Percentiles rank a stretch among this genome's conserved stretches.
Evolutionary conservation across 2,113 vertebrate species (phyloP).

Genomic region (Gasterosteus nipponicus): DNA sequence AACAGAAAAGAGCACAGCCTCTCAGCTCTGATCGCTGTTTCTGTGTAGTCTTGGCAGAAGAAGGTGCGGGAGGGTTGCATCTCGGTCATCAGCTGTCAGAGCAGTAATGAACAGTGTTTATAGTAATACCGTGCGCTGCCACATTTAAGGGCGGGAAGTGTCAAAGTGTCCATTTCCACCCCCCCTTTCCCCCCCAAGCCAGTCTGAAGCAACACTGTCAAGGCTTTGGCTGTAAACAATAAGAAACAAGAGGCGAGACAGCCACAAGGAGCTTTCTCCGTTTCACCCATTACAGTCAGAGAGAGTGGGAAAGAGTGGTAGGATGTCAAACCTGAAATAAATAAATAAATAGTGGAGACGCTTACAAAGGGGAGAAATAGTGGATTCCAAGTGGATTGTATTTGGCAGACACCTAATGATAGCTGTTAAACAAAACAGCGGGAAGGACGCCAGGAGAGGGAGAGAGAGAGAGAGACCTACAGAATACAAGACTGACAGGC

Average conservation of each 20-base stretch:
- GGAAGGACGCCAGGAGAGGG: slow-evolving; percentile 29
- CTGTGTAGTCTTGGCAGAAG: slow-evolving; percentile 35
- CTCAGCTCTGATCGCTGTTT: slow-evolving; percentile 42
- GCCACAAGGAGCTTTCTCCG: slow-evolving; percentile 55
- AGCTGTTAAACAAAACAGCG: slow-evolving; percentile 69
- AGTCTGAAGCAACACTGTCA: slow-evolving; percentile 59
- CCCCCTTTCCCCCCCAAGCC: slow-evolving; percentile 7
- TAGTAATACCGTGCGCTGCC: slow-evolving; percentile 57
- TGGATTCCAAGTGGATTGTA: slow-evolving; percentile 64
- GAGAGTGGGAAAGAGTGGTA: slow-evolving; percentile 43
- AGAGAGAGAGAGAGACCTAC: not conserved
- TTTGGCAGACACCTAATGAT: slow-evolving; percentile 67
- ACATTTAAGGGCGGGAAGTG: slow-evolving; percentile 69
- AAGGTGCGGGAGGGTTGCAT: slow-evolving; percentile 51
- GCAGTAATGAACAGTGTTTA: slow-evolving; percentile 68
- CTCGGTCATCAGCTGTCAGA: slow-evolving; percentile 62
- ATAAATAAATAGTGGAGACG: slow-evolving; percentile 58
- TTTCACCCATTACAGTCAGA: slow-evolving; percentile 67
- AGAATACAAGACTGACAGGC: slow-evolving; percentile 24
- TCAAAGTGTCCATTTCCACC: slow-evolving; percentile 67
- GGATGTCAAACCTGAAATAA: slow-evolving; percentile 52
- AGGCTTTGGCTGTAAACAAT: slow-evolving; percentile 54
- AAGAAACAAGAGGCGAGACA: slow-evolving; percentile 48
- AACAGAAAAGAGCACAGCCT: slow-evolving; percentile 32
- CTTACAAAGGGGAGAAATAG: slow-evolving; percentile 52